Evolutionary conservation across 92 coral and sea anemone genomes (phyloP), one percentile per base, ranked within the genome.

Genomic region (Montipora capitata): DNA sequence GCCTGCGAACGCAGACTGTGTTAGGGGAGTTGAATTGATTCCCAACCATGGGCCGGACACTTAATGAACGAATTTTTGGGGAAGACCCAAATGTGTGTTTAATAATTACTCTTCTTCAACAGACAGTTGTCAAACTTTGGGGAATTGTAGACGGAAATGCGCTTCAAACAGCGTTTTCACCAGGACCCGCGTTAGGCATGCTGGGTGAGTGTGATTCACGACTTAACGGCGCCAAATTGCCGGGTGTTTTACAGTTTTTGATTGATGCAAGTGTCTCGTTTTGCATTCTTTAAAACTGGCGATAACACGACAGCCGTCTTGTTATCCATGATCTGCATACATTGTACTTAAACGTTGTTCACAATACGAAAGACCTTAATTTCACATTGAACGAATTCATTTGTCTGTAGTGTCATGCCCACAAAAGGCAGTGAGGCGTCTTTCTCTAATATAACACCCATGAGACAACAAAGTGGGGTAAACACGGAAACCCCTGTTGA

Each of bases 81-180:
- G 52, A 20, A 80, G 52, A 74, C 85, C 51, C 76, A 80, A 66
- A 51, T 14, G n/a, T 20, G 39, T 27, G 35, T 43, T 44, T 52
- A 20, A 40, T 20, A 49, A 51, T 68, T 66, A 18, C 18, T 39
- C 51, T 66, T 80, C 75, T 48, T 49, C 65, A 80, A 27, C 52
- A 5, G 10, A 70, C 85, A 68, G 66, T 51, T 54, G 67, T 49
- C 85, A 80, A 80, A 68, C 17, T 27, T 52, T 61, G 66, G 75
- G 85, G 85, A 80, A 65, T 66, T 48, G 16, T 35, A 68, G 68
- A 40, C 76, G 56, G 40, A 40, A 39, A 58, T 7, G 68, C 52
- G 52, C 51, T 20, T 39, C 68, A n/a, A 81, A 81, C 5, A 54
- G 18, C 15, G 40, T 72, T 17, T 44, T 2, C 48, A 4, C 39